phyloP scores from a whole-genome alignment of 2,113 vertebrate genomes.

The Pituophis catenifer region DNA sequence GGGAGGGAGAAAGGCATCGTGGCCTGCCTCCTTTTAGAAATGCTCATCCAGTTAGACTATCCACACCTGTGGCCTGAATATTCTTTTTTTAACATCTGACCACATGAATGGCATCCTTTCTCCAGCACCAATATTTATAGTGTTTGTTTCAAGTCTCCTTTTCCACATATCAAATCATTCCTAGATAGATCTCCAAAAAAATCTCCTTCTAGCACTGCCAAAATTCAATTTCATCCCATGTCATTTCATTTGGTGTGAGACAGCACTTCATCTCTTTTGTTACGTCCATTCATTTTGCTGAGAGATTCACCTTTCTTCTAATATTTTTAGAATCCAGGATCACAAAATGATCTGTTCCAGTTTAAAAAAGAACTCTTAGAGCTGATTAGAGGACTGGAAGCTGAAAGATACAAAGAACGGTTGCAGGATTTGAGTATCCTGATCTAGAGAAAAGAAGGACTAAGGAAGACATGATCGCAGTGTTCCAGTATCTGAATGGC shows the following conservation, averaged over 20 bases:
- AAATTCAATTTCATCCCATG: background rate
- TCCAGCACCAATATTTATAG: background rate
- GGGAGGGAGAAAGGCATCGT: background rate
- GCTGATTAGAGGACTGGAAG: background rate
- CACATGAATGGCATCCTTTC: background rate
- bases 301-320: background rate
- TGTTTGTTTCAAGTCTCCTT: background rate
- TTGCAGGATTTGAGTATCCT: background rate
- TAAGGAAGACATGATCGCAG: too few species aligned
- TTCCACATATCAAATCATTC: background rate
- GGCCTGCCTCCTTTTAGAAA: background rate
- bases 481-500: background rate
- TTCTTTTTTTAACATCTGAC: background rate
- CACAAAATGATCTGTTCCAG: background rate
- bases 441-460: background rate
- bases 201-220: background rate
- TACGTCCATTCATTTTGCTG: background rate
- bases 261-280: background rate
- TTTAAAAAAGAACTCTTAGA: background rate
- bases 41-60: background rate
- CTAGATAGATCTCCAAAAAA: background rate
- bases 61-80: background rate
- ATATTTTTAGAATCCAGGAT: background rate
- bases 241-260: background rate
- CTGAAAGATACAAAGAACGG: background rate